phyloP scores from a whole-genome alignment of 2,113 vertebrate species.

The Dendropsophus ebraccatus region DNA sequence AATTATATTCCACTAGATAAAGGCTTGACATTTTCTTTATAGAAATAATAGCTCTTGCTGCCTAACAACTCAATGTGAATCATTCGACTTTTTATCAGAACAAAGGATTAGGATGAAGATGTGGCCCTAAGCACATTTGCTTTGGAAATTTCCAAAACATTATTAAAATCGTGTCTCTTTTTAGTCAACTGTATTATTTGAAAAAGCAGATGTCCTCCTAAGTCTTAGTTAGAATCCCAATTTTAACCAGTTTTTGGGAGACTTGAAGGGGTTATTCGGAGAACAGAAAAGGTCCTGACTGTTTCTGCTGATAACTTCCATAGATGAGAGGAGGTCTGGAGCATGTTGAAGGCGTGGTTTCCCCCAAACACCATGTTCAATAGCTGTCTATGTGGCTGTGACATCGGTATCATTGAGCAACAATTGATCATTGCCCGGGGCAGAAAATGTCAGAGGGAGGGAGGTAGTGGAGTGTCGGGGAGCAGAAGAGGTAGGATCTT shows the following conservation, averaged over 20 bases:
- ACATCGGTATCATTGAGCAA: too few relatives aligned
- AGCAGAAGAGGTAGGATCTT: too few relatives aligned
- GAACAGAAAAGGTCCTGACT: not conserved
- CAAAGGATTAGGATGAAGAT: not conserved
- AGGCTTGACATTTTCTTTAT: conserved; percentile 42
- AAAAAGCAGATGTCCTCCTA: not conserved
- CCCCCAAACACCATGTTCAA: too few relatives aligned
- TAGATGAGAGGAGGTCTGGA: too few relatives aligned
- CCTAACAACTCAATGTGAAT: conserved; percentile 1
- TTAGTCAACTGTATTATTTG: not conserved
- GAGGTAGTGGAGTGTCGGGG: too few relatives aligned
- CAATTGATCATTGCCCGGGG: too few relatives aligned
- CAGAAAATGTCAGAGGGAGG: too few relatives aligned
- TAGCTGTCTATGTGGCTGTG: too few relatives aligned
- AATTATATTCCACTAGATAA: conserved; percentile 37
- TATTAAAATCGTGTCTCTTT: not conserved
- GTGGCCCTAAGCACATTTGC: not conserved
- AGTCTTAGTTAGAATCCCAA: not conserved
- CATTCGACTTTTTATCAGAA: conserved; percentile 10
- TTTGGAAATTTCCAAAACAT: not conserved
- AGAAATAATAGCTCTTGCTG: conserved; percentile 14
- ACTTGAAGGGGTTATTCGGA: too few relatives aligned
- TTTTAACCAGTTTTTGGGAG: not conserved
- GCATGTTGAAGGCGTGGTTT: not conserved
- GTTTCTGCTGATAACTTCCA: too few relatives aligned